Percentiles rank a stretch among this genome's conserved stretches.
Evolutionary conservation across 2,113 vertebrate species (phyloP).

Genomic region (Tretioscincus oriximinensis): DNA sequence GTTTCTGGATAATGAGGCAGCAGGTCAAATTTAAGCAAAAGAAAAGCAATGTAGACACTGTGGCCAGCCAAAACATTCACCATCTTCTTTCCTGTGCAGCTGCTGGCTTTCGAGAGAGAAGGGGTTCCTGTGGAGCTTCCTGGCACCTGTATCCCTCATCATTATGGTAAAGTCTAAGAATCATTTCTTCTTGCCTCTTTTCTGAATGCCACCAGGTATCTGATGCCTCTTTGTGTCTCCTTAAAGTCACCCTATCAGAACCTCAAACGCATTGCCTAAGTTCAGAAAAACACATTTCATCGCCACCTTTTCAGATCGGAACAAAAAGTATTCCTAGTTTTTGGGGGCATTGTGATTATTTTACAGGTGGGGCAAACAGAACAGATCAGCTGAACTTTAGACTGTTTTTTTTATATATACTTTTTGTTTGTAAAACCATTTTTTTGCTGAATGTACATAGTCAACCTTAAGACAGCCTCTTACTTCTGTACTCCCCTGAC

Average conservation of each 20-base stretch:
- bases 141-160: conserved; percentile 19
- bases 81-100: not conserved
- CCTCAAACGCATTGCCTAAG: too few species aligned
- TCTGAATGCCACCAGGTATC: not conserved
- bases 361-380: too few species aligned
- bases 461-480: not conserved
- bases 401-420: not conserved
- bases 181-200: not conserved
- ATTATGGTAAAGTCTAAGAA: conserved; percentile 18
- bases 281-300: not conserved
- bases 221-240: too few species aligned
- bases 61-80: not conserved
- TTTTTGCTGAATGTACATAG: not conserved
- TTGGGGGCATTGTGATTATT: not conserved
- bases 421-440: not conserved
- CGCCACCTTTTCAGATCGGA: too few species aligned
- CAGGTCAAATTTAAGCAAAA: not conserved
- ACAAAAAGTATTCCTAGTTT: too few species aligned
- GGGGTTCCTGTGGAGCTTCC: conserved; percentile 30
- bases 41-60: not conserved
- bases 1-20: not conserved
- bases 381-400: not conserved
- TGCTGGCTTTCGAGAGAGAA: conserved; percentile 12
- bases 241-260: too few species aligned
- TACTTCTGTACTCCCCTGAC: not conserved